Base-by-base conservation (phyloP, 1,140 invertebrate genomes). In the Philopotamus ludificatus region DNA sequence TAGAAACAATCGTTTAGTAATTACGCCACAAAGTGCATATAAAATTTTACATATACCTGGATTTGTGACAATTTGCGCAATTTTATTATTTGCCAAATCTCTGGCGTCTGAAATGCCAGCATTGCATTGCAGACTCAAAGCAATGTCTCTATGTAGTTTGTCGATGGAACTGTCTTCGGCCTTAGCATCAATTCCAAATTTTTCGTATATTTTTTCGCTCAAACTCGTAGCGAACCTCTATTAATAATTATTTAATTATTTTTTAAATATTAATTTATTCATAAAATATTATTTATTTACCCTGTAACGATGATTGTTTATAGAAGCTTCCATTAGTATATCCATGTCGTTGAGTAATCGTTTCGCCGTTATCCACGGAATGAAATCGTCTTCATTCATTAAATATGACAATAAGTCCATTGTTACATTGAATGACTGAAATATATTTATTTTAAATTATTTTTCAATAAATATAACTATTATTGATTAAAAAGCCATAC, bases 121-220 rank as follows among this genome's bases (percentile, higher is more conserved):
- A n/a, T 78, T 79, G 65, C 90, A 92, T n/a, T 88, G 88, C 74
- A 86, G 82, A 39, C 78, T 80, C 1, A 91, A 71, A 1, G 91
- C 81, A 26, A 89, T 85, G n/a, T 86, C 82, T 23, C 89, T 81
- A 65, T 87, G 86, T 70, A 86, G 85, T 2, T 86, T 77, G 1
- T 79, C 80, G 1, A 91, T 72, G 54, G 86, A 83, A 21, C 85
- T 79, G 67, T 89, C 89, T 0, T 72, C 76, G 0, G 73, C 45
- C 0, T 71, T 76, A 45, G 84, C 81, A 1, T 79, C 77, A 66
- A 88, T 89, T 1, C 86, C 86, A 2, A 89, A 77, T 22, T 83
- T 75, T 0, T 81, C 70, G 71, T 89, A 91, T 2, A 88, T 76
- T 42, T 83, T 84, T 3, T 81, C 74, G 1, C 89, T 72, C 0